Conservation (phyloP, 2,888 invertebrate species). For the Hirtodrosophila alboralis region DNA sequence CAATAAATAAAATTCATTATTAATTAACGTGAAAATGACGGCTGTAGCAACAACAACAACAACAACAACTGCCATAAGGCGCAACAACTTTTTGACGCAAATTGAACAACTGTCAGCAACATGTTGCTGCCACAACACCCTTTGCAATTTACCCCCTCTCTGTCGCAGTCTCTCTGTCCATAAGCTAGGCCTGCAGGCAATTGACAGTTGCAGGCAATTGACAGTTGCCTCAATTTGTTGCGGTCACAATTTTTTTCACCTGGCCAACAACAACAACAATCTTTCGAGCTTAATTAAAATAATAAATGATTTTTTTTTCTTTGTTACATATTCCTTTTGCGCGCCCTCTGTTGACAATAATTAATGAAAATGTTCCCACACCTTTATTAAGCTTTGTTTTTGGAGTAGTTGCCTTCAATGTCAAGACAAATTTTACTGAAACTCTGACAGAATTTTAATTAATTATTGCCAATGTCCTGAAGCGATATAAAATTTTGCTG, state of each 20-base stretch:
- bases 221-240: constrained; percentile 61
- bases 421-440: constrained; percentile 5
- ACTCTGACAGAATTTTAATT: constrained; percentile 18
- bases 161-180: too few species aligned
- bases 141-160: too few species aligned
- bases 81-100: constrained; percentile 45
- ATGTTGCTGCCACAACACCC: constrained; percentile 47
- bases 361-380: constrained; percentile 41
- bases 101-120: constrained; percentile 73
- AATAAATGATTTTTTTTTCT: constrained; percentile 60
- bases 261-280: constrained; percentile 45
- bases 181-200: constrained; percentile 23
- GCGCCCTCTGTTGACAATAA: constrained; percentile 44
- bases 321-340: not conserved
- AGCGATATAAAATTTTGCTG: too few species aligned
- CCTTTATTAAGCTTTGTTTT: not conserved
- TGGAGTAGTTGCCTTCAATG: constrained; percentile 21
- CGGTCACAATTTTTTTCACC: constrained; percentile 62
- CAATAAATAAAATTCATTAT: constrained; percentile 66
- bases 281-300: constrained; percentile 65
- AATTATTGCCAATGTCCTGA: constrained; percentile 27
- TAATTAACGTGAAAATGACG: constrained; percentile 70
- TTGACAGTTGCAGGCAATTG: constrained; percentile 62
- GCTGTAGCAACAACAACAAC: constrained; percentile 38
- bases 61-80: constrained; percentile 34